phyloP scores from a whole-genome alignment of 2,797 vertebrate genomes.

The Sebastes trivittatus region DNA sequence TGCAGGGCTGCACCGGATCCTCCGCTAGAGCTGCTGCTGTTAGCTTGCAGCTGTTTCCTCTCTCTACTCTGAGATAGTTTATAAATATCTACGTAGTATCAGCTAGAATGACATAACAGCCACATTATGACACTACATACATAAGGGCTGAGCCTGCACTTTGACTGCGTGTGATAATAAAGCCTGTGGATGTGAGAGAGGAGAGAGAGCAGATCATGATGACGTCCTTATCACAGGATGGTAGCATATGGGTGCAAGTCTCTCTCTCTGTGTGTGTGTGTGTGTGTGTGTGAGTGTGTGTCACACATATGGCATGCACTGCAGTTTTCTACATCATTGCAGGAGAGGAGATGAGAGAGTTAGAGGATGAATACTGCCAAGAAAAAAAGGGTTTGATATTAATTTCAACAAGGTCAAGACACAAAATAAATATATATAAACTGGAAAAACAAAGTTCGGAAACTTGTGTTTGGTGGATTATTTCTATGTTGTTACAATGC shows the following conservation, averaged over 20 bases:
- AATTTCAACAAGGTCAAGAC: not conserved
- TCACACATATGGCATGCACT: slow-evolving; percentile 11
- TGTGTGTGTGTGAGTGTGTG: not conserved
- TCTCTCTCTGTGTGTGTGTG: not conserved
- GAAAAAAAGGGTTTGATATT: not conserved
- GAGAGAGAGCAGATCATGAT: slow-evolving; percentile 32
- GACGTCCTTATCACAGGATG: slow-evolving; percentile 60
- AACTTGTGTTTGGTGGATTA: too few relatives aligned
- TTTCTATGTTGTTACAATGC: too few relatives aligned
- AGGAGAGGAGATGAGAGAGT: not conserved
- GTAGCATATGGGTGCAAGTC: slow-evolving; percentile 44
- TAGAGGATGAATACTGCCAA: not conserved
- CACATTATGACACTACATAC: not conserved
- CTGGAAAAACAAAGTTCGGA: too few relatives aligned
- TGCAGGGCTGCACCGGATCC: slow-evolving; percentile 19
- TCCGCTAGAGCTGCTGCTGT: slow-evolving; percentile 26
- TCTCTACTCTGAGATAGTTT: not conserved
- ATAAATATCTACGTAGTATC: not conserved
- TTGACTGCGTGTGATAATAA: slow-evolving; percentile 19
- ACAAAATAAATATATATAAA: too few relatives aligned
- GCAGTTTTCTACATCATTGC: slow-evolving; percentile 11
- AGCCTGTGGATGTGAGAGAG: slow-evolving; percentile 24
- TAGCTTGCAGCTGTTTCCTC: slow-evolving; percentile 62
- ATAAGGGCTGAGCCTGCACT: slow-evolving; percentile 1
- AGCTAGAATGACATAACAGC: not conserved